Evolutionary conservation across 2,797 vertebrate species (phyloP).

Genomic region (Takifugu ocellatus): DNA sequence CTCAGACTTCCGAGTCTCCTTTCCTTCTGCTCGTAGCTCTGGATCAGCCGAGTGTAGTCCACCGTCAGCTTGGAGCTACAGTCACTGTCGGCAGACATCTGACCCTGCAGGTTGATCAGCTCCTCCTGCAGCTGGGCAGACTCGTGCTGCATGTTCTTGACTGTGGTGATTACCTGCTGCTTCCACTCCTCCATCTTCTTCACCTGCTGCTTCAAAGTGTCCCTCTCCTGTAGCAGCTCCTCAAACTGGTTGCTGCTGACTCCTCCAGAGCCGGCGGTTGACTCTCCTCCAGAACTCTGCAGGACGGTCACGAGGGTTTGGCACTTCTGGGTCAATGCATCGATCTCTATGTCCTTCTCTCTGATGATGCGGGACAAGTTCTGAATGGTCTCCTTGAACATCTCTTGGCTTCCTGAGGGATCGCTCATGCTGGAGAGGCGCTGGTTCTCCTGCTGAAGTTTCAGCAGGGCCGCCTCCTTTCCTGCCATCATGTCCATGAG

Average conservation of each 20-base stretch:
- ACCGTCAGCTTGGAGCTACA: conserved; percentile 86
- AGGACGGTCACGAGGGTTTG: conserved; percentile 91
- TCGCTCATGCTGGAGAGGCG: conserved; percentile 82
- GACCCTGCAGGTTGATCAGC: conserved; percentile 86
- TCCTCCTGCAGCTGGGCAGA: conserved; percentile 94
- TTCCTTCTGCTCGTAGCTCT: conserved; percentile 93
- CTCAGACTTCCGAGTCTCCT: conserved; percentile 84
- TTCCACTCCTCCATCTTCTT: conserved; percentile 99
- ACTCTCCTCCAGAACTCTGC: conserved; percentile 77
- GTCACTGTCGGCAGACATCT: conserved; percentile 86
- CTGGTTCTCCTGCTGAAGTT: conserved; percentile 92
- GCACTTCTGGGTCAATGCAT: conserved; percentile 95
- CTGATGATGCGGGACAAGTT: conserved; percentile 96
- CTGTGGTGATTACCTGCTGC: conserved; percentile 96
- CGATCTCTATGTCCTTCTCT: conserved; percentile 98
- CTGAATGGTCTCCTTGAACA: conserved; percentile 97
- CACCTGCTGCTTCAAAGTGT: conserved; percentile 93
- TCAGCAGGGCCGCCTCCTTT: conserved; percentile 88
- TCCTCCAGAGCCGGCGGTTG: conserved; percentile 67
- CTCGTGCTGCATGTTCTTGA: conserved; percentile 97
- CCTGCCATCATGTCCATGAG: conserved; percentile 91
- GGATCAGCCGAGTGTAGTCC: conserved; percentile 88
- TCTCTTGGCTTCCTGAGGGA: conserved; percentile 88
- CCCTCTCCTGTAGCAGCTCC: conserved; percentile 91
- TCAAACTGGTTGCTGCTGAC: conserved; percentile 98